A percentile compares a stretch with the other conserved stretches of the same genome.
phyloP scores from a whole-genome alignment of 2,888 invertebrate genomes.

The Gymnocheta viridis region DNA sequence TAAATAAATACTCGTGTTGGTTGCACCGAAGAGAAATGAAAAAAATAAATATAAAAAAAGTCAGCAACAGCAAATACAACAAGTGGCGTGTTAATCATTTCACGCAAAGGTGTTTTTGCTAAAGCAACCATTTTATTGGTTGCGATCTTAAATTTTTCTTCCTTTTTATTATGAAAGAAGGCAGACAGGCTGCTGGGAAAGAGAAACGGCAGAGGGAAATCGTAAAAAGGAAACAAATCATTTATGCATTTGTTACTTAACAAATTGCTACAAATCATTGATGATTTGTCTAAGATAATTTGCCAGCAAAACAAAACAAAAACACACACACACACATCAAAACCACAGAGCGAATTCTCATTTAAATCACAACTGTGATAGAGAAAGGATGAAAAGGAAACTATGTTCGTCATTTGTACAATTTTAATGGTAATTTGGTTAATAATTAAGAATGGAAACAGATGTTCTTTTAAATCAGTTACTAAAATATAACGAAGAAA shows the following conservation, averaged over 20 bases:
- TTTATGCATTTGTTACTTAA: constrained; percentile 66
- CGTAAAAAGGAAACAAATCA: constrained; percentile 53
- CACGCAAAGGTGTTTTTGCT: constrained; percentile 58
- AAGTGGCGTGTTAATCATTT: constrained; percentile 72
- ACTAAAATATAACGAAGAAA: not conserved
- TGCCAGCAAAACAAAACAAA: constrained; percentile 16
- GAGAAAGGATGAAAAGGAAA: not conserved
- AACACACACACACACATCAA: not conserved
- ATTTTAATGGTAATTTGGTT: not conserved
- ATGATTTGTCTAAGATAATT: constrained; percentile 69
- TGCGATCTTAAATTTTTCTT: constrained; percentile 29
- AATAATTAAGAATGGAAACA: not conserved
- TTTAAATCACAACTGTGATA: constrained; percentile 63
- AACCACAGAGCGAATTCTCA: constrained; percentile 49
- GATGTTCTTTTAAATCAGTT: not conserved
- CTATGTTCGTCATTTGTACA: not conserved
- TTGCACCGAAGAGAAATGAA: constrained; percentile 39
- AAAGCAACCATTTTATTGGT: constrained; percentile 49
- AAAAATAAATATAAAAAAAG: not conserved
- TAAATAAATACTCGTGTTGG: constrained; percentile 56
- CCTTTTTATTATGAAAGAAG: constrained; percentile 5
- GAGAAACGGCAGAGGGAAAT: not conserved
- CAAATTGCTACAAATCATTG: constrained; percentile 72
- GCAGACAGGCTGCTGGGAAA: not conserved
- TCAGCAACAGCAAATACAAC: constrained; percentile 54